phyloP scores from a whole-genome alignment of 2,113 vertebrate genomes.

The Pedionomus torquatus region DNA sequence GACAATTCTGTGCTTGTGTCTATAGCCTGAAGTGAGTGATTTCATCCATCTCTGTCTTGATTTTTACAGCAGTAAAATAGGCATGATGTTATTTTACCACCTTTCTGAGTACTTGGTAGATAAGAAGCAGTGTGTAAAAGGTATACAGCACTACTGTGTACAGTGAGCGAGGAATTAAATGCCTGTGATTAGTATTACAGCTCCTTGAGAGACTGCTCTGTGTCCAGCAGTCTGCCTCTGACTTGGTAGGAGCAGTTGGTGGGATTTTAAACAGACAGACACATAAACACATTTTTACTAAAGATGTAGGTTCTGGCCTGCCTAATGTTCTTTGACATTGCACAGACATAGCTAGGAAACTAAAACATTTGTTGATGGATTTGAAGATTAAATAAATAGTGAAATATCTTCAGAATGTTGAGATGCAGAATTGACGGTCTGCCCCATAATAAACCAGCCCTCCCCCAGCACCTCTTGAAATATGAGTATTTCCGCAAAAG shows the following conservation, averaged over 20 bases:
- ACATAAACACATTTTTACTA: conserved; percentile 24
- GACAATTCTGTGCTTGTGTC: background rate
- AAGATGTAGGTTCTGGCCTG: background rate
- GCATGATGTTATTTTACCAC: background rate
- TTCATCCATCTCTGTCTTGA: background rate
- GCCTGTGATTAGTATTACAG: background rate
- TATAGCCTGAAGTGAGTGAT: background rate
- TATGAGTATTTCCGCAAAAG: conserved; percentile 24
- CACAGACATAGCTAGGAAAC: background rate
- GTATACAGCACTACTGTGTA: background rate
- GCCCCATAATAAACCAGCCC: background rate
- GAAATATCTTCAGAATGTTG: conserved; percentile 31
- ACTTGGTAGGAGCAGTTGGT: background rate
- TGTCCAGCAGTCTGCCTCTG: background rate
- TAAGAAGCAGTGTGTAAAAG: background rate
- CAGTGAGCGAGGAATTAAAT: background rate
- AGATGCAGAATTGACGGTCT: background rate
- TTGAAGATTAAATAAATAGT: conserved; percentile 61
- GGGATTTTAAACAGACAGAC: conserved; percentile 32
- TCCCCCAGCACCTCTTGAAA: conserved; percentile 7
- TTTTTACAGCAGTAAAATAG: background rate
- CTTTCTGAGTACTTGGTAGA: background rate
- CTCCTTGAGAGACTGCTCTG: background rate
- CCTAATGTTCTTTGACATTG: conserved; percentile 20
- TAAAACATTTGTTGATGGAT: conserved; percentile 53